Base-by-base conservation (phyloP, 2,797 vertebrate species). In the Hipposideros larvatus region DNA sequence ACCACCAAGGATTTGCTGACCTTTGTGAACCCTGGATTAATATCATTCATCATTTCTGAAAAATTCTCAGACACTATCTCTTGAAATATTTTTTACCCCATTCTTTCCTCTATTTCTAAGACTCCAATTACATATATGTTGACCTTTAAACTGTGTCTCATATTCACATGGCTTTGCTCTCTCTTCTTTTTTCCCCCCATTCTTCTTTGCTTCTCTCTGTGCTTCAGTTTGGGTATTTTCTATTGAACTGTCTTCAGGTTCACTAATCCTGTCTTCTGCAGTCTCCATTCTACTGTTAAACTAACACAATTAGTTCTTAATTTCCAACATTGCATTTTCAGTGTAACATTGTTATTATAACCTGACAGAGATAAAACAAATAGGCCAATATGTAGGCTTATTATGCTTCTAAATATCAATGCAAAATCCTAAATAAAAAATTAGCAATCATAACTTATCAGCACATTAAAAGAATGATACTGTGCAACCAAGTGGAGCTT, bases 261-360 rank as follows among this genome's bases (percentile, higher is more conserved):
- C 31, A 83, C 43, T 26, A 83, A 83, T 51, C 19, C 80, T 70
- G 1, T 82, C 34, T 93, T 68, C 53, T 70, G 53, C 4, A 19
- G 2, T 68, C 59, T 43, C 41, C n/a, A 51, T 68, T 94, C 28
- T 83, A 4, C 53, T 83, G 61, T 34, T 96, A 93, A 94, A 77
- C 28, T 57, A 53, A 61, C 16, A 46, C 7, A 55, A 94, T 65
- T 73, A 73, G 16, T 37, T 70, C 28, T 80, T 75, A 57, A 96
- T 86, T 80, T 90, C 28, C 34, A 70, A 82, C 34, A 74, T 15
- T 86, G 21, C n/a, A 66, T 61, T 80, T 93, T 87, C 68, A 75
- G 43, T 37, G 75, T 61, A 79, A 85, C 14, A 34, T 4, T 66
- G 75, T 82, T 87, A 66, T 43, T 86, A 80, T 86, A 93, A 61